Evolutionary conservation across 2,888 invertebrate species (phyloP).

Genomic region (Rotaria macrura): DNA sequence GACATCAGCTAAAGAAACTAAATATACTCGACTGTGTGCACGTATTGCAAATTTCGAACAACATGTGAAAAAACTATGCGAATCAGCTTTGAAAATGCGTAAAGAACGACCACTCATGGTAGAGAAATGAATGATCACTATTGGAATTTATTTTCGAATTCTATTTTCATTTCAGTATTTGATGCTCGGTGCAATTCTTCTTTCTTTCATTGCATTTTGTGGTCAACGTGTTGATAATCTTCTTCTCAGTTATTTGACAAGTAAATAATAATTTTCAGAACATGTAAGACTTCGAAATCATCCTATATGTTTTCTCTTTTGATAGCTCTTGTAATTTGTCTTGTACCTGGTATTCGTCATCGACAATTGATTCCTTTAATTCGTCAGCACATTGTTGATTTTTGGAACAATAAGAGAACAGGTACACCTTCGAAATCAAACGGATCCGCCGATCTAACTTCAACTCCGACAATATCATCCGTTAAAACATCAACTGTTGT

Average conservation of each 20-base stretch:
- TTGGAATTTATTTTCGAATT: background rate
- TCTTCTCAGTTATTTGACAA: conserved; percentile 25
- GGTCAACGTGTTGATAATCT: conserved; percentile 33
- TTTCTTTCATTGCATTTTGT: conserved; percentile 28
- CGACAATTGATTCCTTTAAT: background rate
- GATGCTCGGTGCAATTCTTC: conserved; percentile 24
- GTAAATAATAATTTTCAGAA: background rate
- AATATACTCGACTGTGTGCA: conserved; percentile 30
- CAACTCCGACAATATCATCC: background rate
- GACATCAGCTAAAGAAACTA: conserved; percentile 14
- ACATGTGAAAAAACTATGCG: conserved; percentile 19
- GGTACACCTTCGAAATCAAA: background rate
- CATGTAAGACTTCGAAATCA: too few relatives aligned
- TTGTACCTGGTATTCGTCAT: background rate
- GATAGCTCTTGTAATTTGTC: background rate
- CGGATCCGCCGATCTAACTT: background rate
- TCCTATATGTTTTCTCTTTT: too few relatives aligned
- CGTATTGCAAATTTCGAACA: conserved; percentile 25
- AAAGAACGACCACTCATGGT: conserved; percentile 30
- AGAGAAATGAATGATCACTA: too few relatives aligned
- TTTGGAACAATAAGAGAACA: background rate
- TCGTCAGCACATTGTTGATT: background rate
- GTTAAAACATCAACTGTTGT: background rate
- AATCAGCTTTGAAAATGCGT: conserved; percentile 23
- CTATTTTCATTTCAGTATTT: conserved; percentile 28